phyloP scores from a whole-genome alignment of 2,113 vertebrate species.

The Hydropotes inermis region DNA sequence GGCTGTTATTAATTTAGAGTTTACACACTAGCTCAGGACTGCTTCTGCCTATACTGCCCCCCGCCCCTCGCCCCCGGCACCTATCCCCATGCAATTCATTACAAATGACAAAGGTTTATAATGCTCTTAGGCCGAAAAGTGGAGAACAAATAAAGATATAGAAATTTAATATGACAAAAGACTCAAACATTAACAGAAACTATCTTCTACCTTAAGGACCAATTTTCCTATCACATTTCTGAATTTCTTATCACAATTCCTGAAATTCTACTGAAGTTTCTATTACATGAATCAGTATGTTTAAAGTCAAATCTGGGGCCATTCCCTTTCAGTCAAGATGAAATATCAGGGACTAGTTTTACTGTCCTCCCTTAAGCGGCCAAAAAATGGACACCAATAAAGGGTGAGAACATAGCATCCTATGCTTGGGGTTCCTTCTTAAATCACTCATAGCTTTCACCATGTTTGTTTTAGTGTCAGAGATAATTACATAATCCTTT shows the following conservation, averaged over 20 bases:
- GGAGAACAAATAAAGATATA: not conserved
- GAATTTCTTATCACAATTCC: not conserved
- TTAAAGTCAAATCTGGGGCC: not conserved
- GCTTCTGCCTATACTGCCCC: not conserved
- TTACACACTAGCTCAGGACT: not conserved
- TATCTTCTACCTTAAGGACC: not conserved
- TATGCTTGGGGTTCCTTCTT: not conserved
- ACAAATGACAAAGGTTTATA: not conserved
- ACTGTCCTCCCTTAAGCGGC: not conserved
- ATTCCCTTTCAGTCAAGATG: not conserved
- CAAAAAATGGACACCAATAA: not conserved
- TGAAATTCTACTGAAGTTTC: not conserved
- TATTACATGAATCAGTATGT: not conserved
- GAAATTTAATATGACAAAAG: not conserved
- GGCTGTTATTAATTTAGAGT: not conserved
- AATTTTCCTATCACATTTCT: not conserved
- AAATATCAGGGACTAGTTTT: not conserved
- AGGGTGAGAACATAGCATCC: not conserved
- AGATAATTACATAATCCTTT: conserved; percentile 38
- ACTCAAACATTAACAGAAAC: not conserved
- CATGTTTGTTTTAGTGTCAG: conserved; percentile 31
- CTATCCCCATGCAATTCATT: not conserved
- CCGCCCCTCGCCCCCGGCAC: no score
- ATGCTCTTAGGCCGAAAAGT: not conserved
- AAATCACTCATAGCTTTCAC: conserved; percentile 54